Conservation (phyloP, 2,113 vertebrate species). For the Hemiscyllium ocellatum region DNA sequence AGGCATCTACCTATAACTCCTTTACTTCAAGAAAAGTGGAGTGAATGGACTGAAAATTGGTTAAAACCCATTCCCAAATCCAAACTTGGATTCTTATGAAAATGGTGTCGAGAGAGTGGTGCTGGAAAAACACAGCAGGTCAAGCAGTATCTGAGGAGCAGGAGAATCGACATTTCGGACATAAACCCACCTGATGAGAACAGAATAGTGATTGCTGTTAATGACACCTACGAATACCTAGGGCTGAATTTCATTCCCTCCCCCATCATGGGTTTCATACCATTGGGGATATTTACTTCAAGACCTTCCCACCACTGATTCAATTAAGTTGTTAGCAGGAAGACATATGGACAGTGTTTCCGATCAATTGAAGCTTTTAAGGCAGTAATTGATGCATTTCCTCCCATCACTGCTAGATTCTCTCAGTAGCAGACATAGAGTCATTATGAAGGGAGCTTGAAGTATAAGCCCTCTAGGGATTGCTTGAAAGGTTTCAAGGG, state of each 20-base stretch:
- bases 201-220: not conserved
- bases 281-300: not conserved
- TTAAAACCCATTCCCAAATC: no score
- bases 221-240: not conserved
- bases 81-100: not conserved
- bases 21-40: not conserved
- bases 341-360: not conserved
- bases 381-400: not conserved
- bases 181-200: not conserved
- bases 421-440: no score
- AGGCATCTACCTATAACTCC: no score
- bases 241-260: not conserved
- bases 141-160: no score
- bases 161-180: no score
- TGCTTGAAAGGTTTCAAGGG: not conserved
- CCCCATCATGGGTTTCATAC: not conserved
- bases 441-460: not conserved
- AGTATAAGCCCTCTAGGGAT: not conserved
- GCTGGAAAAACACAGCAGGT: no score
- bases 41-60: not conserved
- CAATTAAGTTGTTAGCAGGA: not conserved
- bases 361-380: not conserved
- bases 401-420: no score
- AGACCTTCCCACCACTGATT: not conserved
- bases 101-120: no score